These are phyloP conservation scores for Lynx canadensis DNA, from an alignment of 2,113 vertebrate species.

Conservation along the genomic window DNA sequence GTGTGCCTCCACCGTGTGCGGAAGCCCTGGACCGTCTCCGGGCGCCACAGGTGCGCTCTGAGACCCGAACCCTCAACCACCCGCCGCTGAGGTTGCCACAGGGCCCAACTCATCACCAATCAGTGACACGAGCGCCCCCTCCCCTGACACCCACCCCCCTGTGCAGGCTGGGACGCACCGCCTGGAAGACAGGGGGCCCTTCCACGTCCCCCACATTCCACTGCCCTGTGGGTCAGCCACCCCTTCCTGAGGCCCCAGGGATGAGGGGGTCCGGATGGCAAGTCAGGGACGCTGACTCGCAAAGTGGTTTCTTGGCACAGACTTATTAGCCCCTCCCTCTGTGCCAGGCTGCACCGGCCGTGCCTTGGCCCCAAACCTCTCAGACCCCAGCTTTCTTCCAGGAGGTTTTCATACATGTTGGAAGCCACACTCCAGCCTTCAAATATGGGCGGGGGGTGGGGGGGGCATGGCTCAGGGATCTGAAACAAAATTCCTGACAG, in stretches of 20 bases:
- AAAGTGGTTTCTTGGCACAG: no score
- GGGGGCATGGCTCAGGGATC: accelerated
- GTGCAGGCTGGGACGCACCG: accelerated
- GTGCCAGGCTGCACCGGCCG: accelerated
- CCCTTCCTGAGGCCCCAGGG: neutral
- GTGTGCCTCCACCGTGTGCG: no score
- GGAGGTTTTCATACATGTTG: accelerated
- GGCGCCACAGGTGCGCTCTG: no score
- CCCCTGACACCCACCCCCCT: neutral
- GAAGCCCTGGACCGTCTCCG: no score
- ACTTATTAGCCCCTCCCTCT: neutral
- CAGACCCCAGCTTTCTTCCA: neutral
- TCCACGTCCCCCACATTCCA: accelerated
- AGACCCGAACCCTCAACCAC: accelerated
- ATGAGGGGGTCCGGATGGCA: accelerated
- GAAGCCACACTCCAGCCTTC: neutral
- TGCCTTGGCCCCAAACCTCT: neutral
- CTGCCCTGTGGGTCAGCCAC: neutral
- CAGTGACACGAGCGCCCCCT: accelerated
- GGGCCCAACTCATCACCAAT: neutral
- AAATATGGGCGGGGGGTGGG: accelerated
- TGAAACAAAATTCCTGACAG: neutral
- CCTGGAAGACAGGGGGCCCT: neutral
- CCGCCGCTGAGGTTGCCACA: accelerated
- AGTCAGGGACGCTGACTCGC: neutral